Conservation (phyloP, 2,888 invertebrate genomes). For the Microchrysa polita region DNA sequence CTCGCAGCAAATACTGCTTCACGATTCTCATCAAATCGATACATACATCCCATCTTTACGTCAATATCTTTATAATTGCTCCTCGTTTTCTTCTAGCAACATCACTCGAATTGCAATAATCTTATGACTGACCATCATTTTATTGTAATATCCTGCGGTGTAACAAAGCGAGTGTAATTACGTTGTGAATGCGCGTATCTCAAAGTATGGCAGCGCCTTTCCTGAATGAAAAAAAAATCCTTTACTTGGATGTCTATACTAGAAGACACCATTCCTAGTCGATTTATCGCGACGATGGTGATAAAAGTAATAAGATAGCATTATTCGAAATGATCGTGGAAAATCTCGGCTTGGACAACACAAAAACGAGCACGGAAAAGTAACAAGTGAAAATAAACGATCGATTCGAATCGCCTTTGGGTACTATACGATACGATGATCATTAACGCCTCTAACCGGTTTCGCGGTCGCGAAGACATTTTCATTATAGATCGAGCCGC, state of each 20-base stretch:
- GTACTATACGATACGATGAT: conserved; percentile 33
- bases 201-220: not conserved
- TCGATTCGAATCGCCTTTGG: conserved; percentile 40
- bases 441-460: conserved; percentile 43
- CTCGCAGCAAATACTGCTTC: not conserved
- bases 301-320: conserved; percentile 40
- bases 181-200: conserved; percentile 24
- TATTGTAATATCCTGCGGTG: conserved; percentile 41
- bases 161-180: conserved; percentile 39
- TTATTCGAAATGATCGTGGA: conserved; percentile 39
- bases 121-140: conserved; percentile 40
- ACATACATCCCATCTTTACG: conserved; percentile 20
- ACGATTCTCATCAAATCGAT: not conserved
- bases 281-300: conserved; percentile 16
- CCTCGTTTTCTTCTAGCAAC: conserved; percentile 35
- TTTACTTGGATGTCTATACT: not conserved
- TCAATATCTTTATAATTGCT: conserved; percentile 34
- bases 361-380: conserved; percentile 34
- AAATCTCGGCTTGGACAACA: conserved; percentile 25
- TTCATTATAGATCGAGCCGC: conserved; percentile 39
- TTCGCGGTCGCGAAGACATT: conserved; percentile 28
- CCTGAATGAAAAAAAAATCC: too few species aligned
- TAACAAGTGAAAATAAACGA: conserved; percentile 44
- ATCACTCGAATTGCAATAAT: conserved; percentile 31
- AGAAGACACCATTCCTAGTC: not conserved